Evolutionary conservation across 2,113 vertebrate genomes (phyloP).

Genomic region (Rattus rattus): DNA sequence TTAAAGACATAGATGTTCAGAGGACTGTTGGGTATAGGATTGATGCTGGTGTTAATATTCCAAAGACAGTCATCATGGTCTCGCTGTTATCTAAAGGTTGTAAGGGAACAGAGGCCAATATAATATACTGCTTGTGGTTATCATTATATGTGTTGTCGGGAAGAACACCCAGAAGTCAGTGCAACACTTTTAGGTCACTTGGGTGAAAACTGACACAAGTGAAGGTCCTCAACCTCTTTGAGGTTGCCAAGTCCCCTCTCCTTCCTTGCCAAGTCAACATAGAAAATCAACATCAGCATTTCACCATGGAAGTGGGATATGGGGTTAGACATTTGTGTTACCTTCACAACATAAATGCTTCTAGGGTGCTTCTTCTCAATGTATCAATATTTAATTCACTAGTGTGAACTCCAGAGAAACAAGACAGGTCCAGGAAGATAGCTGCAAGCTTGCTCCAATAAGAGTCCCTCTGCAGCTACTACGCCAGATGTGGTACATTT

Average conservation of each 20-base stretch:
- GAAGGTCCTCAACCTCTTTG: background rate
- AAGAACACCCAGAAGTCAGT: background rate
- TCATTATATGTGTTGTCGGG: background rate
- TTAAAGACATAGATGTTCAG: background rate
- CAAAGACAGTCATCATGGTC: background rate
- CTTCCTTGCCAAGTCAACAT: background rate
- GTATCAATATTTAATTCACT: constrained; percentile 20
- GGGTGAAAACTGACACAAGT: background rate
- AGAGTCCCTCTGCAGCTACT: constrained; percentile 54
- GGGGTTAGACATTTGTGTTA: background rate
- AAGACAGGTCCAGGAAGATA: constrained; percentile 48
- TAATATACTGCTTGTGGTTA: background rate
- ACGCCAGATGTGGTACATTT: constrained; percentile 60
- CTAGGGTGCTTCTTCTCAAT: background rate
- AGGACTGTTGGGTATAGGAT: background rate
- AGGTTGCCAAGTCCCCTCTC: too few species aligned
- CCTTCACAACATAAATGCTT: background rate
- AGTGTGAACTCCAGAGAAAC: constrained; percentile 24
- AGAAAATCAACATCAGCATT: background rate
- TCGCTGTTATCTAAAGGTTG: background rate
- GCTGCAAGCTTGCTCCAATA: constrained; percentile 12
- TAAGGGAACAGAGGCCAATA: too few species aligned
- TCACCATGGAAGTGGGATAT: background rate
- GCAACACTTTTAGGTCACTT: background rate
- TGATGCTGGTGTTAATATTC: background rate